Percentiles rank a stretch among this genome's conserved stretches.
These are phyloP conservation scores for Meloidogyne hapla DNA, from an alignment of 1,140 invertebrate genomes.

Conservation along the genomic window DNA sequence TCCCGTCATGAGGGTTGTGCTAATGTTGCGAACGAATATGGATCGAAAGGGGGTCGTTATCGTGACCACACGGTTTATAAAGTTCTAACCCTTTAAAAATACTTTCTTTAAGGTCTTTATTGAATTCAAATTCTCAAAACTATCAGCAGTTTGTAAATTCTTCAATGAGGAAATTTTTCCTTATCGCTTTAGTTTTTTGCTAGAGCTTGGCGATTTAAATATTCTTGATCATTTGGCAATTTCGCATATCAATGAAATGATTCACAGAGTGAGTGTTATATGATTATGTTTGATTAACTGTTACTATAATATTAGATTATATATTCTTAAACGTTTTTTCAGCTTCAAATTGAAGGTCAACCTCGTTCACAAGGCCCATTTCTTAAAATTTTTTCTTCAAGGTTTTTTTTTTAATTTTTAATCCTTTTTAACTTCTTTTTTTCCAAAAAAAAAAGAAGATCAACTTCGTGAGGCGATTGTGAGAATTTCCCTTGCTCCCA, in stretches of 20 bases:
- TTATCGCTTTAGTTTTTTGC: conserved; percentile 30
- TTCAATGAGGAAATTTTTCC: conserved; percentile 37
- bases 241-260: conserved; percentile 52
- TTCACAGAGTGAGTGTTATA: conserved; percentile 47
- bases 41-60: conserved; percentile 45
- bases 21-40: conserved; percentile 11
- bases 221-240: conserved; percentile 51
- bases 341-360: conserved; percentile 2
- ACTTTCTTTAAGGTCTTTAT: conserved; percentile 12
- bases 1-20: not conserved
- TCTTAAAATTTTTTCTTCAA: conserved; percentile 36
- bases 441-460: too few relatives aligned
- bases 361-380: conserved; percentile 38
- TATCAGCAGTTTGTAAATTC: conserved; percentile 38
- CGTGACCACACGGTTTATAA: conserved; percentile 52
- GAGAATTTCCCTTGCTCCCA: conserved; percentile 49
- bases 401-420: too few relatives aligned
- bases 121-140: conserved; percentile 32
- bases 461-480: conserved; percentile 47
- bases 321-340: not conserved
- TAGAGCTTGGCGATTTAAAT: conserved; percentile 50
- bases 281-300: too few relatives aligned
- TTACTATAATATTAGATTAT: not conserved
- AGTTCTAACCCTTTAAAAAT: not conserved
- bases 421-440: too few relatives aligned